These are phyloP conservation scores for Dermochelys coriacea DNA, from an alignment of 2,797 vertebrate genomes.

Conservation along the genomic window DNA sequence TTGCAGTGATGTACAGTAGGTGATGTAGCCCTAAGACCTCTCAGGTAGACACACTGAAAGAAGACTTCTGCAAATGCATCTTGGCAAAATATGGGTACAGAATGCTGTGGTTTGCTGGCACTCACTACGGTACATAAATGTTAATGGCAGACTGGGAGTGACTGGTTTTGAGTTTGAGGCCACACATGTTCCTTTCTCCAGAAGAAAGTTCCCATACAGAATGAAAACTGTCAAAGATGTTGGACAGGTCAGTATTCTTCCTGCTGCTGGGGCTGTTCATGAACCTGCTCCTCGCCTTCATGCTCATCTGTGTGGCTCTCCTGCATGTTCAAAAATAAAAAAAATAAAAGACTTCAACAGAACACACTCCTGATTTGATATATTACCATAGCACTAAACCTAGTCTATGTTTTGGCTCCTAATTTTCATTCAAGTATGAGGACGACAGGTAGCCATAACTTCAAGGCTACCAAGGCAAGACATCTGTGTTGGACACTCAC, in stretches of 20 bases:
- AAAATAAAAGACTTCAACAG: slow-evolving; percentile 14
- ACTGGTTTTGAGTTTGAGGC: slow-evolving; percentile 85
- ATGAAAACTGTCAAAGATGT: slow-evolving; percentile 83
- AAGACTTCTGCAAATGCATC: slow-evolving; percentile 82
- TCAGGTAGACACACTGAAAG: slow-evolving; percentile 84
- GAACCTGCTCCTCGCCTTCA: slow-evolving; percentile 89
- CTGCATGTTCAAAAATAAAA: slow-evolving; percentile 74
- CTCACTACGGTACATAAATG: slow-evolving; percentile 87
- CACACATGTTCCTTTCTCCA: slow-evolving; percentile 88
- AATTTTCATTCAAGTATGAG: not conserved
- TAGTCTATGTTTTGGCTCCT: not conserved
- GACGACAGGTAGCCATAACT: no score
- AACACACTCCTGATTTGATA: not conserved
- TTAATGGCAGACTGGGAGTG: slow-evolving; percentile 85
- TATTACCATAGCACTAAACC: fast-evolving
- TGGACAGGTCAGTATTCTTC: slow-evolving; percentile 94
- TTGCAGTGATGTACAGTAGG: slow-evolving; percentile 78
- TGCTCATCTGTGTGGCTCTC: slow-evolving; percentile 90
- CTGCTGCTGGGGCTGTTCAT: slow-evolving; percentile 88
- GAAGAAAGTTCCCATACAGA: slow-evolving; percentile 91
- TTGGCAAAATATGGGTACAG: slow-evolving; percentile 85
- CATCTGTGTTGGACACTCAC: not conserved
- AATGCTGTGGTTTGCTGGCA: slow-evolving; percentile 88
- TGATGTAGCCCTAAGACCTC: slow-evolving; percentile 83
- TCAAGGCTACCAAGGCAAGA: not conserved